A percentile compares a stretch with the other conserved stretches of the same genome.
Evolutionary conservation across 2,113 vertebrate species (phyloP).

Genomic region (Chloropsis hardwickii): DNA sequence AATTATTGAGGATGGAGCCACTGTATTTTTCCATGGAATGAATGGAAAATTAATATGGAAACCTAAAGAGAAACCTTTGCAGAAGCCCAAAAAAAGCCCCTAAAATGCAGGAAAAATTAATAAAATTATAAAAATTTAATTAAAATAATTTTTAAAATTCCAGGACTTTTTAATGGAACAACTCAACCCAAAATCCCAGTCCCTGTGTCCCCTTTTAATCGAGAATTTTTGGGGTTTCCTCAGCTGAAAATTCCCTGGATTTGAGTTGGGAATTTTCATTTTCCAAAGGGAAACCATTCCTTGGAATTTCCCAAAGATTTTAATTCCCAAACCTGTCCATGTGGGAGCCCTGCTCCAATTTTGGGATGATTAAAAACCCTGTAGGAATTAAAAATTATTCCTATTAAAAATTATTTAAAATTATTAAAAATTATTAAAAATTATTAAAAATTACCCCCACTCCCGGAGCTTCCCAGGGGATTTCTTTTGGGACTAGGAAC

Average conservation of each 20-base stretch:
- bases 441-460: too few species aligned
- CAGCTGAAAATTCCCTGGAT: not conserved
- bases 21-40: rapidly evolving
- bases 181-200: not conserved
- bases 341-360: not conserved
- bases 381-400: not conserved
- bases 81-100: not conserved
- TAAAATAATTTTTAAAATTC: not conserved
- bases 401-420: not conserved
- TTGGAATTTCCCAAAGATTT: not conserved
- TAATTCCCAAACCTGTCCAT: not conserved
- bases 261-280: not conserved
- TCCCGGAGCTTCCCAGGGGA: not conserved
- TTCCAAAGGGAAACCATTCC: not conserved
- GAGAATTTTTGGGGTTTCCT: not conserved
- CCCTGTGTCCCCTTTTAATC: rapidly evolving
- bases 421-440: not conserved
- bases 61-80: not conserved
- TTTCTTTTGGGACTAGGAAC: not conserved
- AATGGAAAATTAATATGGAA: not conserved
- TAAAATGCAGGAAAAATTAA: not conserved
- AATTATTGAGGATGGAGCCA: not conserved
- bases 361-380: not conserved
- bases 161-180: not conserved
- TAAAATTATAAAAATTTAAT: not conserved